Conservation (phyloP, 37 sponge, comb jelly and placozoan species). For the Oscarella lobularis region DNA sequence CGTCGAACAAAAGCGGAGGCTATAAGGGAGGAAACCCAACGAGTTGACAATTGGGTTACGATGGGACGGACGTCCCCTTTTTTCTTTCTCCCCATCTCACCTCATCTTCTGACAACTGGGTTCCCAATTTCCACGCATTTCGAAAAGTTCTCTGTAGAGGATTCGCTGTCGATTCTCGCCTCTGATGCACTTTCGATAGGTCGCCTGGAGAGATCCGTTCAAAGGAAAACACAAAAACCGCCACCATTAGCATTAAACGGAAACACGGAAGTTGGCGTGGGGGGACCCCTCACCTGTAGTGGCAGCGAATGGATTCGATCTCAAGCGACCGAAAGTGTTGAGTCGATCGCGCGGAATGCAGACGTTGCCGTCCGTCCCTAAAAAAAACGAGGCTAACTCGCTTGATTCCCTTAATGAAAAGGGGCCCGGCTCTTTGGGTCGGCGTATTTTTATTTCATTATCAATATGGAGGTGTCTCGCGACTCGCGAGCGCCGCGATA, state of each 20-base stretch:
- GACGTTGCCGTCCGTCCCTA: no score
- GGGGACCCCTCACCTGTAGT: background rate
- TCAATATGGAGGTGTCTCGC: no score
- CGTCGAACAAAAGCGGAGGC: background rate
- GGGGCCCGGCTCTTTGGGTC: no score
- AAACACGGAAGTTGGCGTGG: no score
- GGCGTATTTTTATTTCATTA: no score
- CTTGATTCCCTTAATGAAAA: no score
- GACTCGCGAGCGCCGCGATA: no score
- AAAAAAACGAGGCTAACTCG: no score
- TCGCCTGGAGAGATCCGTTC: background rate
- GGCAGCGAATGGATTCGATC: background rate
- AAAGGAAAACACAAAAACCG: background rate
- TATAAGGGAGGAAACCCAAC: background rate
- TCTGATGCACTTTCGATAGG: background rate
- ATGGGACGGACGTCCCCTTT: no score
- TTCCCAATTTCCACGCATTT: conserved; percentile 1
- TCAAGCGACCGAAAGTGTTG: background rate
- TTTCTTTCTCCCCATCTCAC: background rate
- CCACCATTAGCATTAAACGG: no score
- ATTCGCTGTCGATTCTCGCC: background rate
- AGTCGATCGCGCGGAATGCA: background rate
- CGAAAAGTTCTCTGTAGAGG: background rate
- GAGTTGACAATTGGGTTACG: background rate
- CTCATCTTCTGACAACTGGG: background rate